Evolutionary conservation across 2,113 vertebrate species (phyloP).

Genomic region (Alouatta palliata): DNA sequence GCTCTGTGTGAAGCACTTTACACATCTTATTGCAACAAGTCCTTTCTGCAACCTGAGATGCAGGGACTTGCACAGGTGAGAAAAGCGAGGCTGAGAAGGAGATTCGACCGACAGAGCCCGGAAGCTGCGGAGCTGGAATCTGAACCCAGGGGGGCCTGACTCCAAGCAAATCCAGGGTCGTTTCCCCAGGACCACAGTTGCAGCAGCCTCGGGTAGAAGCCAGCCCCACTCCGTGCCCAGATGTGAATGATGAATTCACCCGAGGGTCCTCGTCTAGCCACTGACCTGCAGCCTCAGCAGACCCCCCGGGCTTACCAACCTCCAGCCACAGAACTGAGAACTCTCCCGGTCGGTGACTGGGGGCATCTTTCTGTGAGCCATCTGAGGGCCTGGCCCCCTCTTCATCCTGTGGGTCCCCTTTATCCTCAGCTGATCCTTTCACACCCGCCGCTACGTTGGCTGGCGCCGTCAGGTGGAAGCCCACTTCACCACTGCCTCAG

Average conservation of each 20-base stretch:
- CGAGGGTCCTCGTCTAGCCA: accelerated
- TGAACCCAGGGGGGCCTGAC: not conserved
- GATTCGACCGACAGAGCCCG: not conserved
- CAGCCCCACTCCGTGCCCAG: too few species aligned
- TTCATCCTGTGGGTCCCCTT: not conserved
- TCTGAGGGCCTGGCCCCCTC: not conserved
- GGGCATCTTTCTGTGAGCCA: not conserved
- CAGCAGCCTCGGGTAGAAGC: not conserved
- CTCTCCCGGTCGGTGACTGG: accelerated
- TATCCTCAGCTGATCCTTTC: not conserved
- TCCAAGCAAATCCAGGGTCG: not conserved
- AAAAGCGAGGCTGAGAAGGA: not conserved
- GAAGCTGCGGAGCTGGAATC: not conserved
- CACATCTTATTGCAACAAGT: not conserved
- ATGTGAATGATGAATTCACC: too few species aligned
- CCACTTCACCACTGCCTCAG: not conserved
- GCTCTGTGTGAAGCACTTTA: not conserved
- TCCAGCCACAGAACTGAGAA: too few species aligned
- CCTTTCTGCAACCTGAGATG: not conserved
- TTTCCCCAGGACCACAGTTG: not conserved
- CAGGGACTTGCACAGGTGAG: not conserved
- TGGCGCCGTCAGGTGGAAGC: not conserved
- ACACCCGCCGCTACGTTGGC: not conserved
- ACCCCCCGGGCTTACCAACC: not conserved
- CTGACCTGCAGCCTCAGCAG: not conserved